Percentiles rank a stretch among this genome's conserved stretches.
phyloP scores from a whole-genome alignment of 2,888 invertebrate species.

The Cordilura impudica region DNA sequence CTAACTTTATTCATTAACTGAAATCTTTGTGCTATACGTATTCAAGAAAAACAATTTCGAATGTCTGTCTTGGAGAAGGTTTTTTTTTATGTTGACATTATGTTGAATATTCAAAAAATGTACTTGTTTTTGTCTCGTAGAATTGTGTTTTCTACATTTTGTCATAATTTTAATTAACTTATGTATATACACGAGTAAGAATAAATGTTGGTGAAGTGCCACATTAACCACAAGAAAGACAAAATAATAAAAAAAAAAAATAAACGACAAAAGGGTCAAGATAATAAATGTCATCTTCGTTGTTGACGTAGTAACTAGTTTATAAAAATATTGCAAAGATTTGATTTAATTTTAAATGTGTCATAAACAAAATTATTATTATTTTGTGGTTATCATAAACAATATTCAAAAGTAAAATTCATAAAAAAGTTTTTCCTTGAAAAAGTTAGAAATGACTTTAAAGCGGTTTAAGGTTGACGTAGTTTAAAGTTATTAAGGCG shows the following conservation, averaged over 20 bases:
- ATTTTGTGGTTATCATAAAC: neutral
- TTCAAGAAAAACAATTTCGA: neutral
- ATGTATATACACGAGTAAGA: no score
- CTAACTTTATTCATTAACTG: neutral
- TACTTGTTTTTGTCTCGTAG: neutral
- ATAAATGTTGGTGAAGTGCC: neutral
- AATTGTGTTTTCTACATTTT: constrained; percentile 16
- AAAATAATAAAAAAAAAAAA: neutral
- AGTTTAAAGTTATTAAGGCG: no score
- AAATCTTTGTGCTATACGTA: neutral
- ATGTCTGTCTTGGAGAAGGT: neutral
- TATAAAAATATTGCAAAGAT: neutral
- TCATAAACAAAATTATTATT: neutral
- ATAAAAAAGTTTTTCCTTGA: no score
- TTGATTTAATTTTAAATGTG: neutral
- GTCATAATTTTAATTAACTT: constrained; percentile 37
- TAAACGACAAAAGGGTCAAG: constrained; percentile 18
- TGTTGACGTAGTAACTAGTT: neutral
- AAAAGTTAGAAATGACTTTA: no score
- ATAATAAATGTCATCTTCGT: constrained; percentile 21
- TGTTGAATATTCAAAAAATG: constrained; percentile 1
- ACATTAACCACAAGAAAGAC: neutral
- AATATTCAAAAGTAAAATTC: no score
- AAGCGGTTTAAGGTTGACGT: no score
- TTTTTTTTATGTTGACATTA: constrained; percentile 25